Base-by-base conservation (phyloP, 2,888 invertebrate species). In the Endotricha flammealis region DNA sequence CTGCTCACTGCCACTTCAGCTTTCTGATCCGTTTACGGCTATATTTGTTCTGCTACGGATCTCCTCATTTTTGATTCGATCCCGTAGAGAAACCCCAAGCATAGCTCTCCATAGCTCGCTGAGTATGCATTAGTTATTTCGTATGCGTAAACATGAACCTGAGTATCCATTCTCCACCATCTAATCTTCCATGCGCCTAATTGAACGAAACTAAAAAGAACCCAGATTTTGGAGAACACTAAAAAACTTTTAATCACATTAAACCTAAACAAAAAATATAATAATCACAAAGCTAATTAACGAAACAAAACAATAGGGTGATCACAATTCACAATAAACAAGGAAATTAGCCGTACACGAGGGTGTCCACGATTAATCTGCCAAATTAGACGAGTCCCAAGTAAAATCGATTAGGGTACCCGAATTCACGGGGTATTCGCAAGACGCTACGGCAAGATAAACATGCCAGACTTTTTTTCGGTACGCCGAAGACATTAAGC, bases 321-420 rank as follows among this genome's bases (percentile, higher is more conserved):
- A 65, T 61, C 58, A 65, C 64, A 61, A 57, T 60, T 64, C 57
- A 68, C 74, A 63, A 77, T 79, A 75, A 73, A 74, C 80, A 75
- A 79, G 73, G 74, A 79, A 80, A 83, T 81, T 81, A 78, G 71
- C 70, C 68, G 64, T 61, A 55, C 69, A 65, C 63, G 65, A 81
- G 81, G 82, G 83, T 83, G 86, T 80, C 73, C 79, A 78, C 80
- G 67, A 86, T 85, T 85, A 85, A 83, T 83, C 75, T 82, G 68
- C 54, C 61, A 80, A 86, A 86, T 86, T 83, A 79, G 85, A 77
- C 76, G 63, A 64, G 71, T 77, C 81, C 78, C 63, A 59, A 67
- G 73, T 72, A 73, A 81, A 86, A 86, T 85, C 85, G 85, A 86
- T 85, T 85, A 82, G 72, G 68, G 57, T 46, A 62, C 56, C 65